Evolutionary conservation across 2,888 invertebrate species (phyloP), one percentile per base, ranked within the genome.

Genomic region (Polymixis lichenea): DNA sequence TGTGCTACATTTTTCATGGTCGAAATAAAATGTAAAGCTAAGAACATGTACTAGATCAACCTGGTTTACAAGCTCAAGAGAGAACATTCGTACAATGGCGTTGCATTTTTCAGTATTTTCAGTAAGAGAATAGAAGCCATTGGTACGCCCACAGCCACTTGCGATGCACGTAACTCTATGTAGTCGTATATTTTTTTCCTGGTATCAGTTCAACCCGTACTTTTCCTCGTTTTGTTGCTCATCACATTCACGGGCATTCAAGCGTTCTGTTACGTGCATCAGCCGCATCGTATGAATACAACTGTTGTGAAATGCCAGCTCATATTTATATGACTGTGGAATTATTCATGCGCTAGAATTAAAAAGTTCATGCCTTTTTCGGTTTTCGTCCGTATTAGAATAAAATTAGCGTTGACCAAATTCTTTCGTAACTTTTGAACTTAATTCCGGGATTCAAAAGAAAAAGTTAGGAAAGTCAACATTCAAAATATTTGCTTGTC

Each of bases 201-300:
- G 87, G 85, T 90, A 89, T 91, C 90, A 88, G 86, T 83, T 62
- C 61, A 75, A 89, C 86, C 80, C 88, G 88, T 86, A 89, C 88
- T 86, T 86, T 86, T 84, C 73, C 83, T 80, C 78, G 84, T 89
- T 89, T 89, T 90, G 90, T 91, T 88, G 83, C 83, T 89, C 89
- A 87, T 89, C 86, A 89, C 82, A 91, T 91, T 90, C 91, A 90
- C 77, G 76, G 78, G 86, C 88, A 89, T 85, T 87, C 87, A 81
- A 79, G 84, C 86, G 87, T 85, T 76, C 74, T 82, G 83, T 86
- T 86, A 86, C 87, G 78, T 86, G 88, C 86, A 89, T 86, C 86
- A 86, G 81, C 78, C 78, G 86, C 86, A 82, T 80, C 80, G 80
- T 83, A 87, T 87, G 86, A 88, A 89, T 86, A 82, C 85, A 82